Evolutionary conservation across 2,113 vertebrate genomes (phyloP).

Genomic region (Psilopsiagon aurifrons): DNA sequence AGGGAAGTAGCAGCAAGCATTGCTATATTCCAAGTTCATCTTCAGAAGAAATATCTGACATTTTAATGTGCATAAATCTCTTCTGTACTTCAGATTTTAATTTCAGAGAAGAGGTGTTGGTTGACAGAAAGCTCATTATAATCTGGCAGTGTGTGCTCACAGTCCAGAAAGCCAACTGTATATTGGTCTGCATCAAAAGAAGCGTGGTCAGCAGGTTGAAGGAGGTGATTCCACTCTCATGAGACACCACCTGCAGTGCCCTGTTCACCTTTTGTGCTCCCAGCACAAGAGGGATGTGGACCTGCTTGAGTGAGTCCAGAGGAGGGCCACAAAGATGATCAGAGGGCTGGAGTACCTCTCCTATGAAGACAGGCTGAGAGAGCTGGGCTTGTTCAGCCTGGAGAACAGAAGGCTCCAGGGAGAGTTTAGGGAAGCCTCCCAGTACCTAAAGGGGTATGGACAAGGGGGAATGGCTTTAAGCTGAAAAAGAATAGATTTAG

Average conservation of each 20-base stretch:
- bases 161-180: background rate
- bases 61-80: constrained; percentile 8
- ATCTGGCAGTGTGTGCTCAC: background rate
- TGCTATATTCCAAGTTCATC: background rate
- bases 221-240: background rate
- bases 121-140: background rate
- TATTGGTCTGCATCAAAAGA: background rate
- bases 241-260: background rate
- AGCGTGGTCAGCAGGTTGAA: background rate
- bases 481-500: background rate
- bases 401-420: background rate
- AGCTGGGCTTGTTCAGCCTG: background rate
- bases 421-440: background rate
- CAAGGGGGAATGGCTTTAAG: background rate
- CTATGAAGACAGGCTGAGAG: background rate
- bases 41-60: constrained; percentile 2
- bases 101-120: background rate
- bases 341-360: background rate
- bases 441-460: background rate
- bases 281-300: background rate
- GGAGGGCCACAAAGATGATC: background rate
- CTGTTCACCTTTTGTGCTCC: background rate
- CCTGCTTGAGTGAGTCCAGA: background rate
- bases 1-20: background rate
- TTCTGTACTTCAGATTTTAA: background rate